Conservation (phyloP, 2,113 vertebrate species). For the Gadus chalcogrammus region DNA sequence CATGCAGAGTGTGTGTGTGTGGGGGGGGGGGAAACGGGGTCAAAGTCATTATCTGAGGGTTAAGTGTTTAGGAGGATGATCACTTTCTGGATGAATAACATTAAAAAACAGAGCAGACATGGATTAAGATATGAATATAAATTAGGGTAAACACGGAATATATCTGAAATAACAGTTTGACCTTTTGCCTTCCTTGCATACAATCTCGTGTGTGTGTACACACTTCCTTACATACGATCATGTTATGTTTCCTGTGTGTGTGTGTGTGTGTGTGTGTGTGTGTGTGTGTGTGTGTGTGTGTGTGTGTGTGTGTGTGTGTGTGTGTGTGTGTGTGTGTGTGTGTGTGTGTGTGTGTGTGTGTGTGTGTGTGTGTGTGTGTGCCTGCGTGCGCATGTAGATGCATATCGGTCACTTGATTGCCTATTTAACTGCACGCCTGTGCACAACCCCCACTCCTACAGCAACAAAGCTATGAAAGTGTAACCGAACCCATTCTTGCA, state of each 20-base stretch:
- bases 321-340: background rate
- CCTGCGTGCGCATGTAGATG: background rate
- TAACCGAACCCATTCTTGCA: background rate
- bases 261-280: no score
- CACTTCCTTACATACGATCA: no score
- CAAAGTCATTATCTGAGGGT: no score
- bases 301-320: no score
- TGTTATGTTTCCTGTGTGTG: no score
- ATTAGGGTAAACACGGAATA: background rate
- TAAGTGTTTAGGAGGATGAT: no score
- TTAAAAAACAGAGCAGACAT: no score
- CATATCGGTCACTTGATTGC: no score
- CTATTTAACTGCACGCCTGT: background rate
- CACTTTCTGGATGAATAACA: no score
- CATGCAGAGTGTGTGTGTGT: background rate
- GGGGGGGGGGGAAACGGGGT: background rate
- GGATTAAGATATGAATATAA: no score
- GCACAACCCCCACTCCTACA: background rate
- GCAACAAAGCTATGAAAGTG: background rate
- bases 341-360: slow-evolving; percentile 6
- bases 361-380: background rate
- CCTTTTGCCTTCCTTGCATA: background rate
- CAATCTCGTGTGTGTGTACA: background rate
- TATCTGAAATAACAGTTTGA: background rate
- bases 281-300: no score